phyloP scores from a whole-genome alignment of 1,140 invertebrate genomes.

The Caenorhabditis tropicalis region DNA sequence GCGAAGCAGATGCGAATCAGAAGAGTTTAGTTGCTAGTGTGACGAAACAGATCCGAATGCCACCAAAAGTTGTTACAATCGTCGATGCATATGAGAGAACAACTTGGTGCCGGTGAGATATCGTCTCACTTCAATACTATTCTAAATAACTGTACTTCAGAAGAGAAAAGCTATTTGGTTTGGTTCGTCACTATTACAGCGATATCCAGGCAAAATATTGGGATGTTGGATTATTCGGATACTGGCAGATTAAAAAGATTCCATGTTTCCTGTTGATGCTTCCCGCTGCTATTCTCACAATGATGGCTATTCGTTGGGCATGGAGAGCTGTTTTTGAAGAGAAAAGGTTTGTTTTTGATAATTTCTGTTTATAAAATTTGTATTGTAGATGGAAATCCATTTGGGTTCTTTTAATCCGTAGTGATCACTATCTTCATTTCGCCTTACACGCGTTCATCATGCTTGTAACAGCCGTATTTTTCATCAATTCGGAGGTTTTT shows the following conservation, averaged over 20 bases:
- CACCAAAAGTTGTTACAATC: background rate
- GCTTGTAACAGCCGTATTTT: background rate
- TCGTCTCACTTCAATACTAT: background rate
- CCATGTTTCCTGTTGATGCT: constrained; percentile 48
- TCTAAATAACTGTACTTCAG: background rate
- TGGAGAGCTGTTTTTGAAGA: background rate
- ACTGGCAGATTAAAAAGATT: constrained; percentile 53
- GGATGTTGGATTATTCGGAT: constrained; percentile 53
- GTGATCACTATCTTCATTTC: constrained; percentile 2
- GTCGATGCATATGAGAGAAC: constrained; percentile 10
- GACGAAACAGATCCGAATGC: background rate
- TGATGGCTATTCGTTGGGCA: background rate
- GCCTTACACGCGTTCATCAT: constrained; percentile 27
- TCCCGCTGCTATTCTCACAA: constrained; percentile 36
- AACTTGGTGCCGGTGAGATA: constrained; percentile 48
- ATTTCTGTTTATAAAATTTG: background rate
- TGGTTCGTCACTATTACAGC: constrained; percentile 46
- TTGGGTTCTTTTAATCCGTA: background rate
- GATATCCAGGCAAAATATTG: constrained; percentile 57
- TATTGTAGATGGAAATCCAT: constrained; percentile 21
- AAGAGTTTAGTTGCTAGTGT: background rate
- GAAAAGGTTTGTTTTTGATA: background rate
- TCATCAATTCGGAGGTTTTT: constrained; percentile 47
- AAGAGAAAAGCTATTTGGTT: background rate
- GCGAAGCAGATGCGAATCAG: background rate